Evolutionary conservation across 1,140 invertebrate species (phyloP).

Genomic region (Lasioglossum albipes): DNA sequence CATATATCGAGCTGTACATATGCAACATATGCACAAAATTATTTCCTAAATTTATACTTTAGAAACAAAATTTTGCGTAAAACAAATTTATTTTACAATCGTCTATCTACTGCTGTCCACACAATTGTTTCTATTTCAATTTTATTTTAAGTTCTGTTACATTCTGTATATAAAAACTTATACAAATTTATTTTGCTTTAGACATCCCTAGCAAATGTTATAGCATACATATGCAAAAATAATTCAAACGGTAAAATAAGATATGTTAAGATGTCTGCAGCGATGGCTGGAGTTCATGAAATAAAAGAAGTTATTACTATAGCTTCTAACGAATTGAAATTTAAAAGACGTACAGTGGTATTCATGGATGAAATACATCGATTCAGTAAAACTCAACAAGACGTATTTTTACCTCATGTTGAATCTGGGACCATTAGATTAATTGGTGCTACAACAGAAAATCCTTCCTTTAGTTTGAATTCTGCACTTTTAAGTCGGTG

Average conservation of each 20-base stretch:
- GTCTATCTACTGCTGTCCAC: no score
- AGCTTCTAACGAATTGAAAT: constrained; percentile 88
- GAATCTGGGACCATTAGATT: constrained; percentile 90
- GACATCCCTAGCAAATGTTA: constrained; percentile 90
- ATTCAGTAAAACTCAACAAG: constrained; percentile 91
- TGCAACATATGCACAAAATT: no score
- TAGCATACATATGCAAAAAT: constrained; percentile 85
- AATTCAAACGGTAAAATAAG: constrained; percentile 79
- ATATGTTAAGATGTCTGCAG: constrained; percentile 89
- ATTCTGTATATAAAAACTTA: neutral
- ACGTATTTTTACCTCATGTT: constrained; percentile 89
- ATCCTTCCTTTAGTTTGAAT: constrained; percentile 92
- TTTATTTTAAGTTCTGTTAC: neutral
- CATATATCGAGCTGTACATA: no score
- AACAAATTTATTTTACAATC: no score
- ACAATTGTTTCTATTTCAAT: neutral
- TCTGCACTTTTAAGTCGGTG: constrained; percentile 89
- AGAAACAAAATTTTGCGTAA: no score
- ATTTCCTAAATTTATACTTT: no score
- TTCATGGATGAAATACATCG: constrained; percentile 95
- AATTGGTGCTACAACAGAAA: constrained; percentile 93
- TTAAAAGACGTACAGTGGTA: constrained; percentile 87
- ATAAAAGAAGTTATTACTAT: constrained; percentile 87
- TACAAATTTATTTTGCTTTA: constrained; percentile 69
- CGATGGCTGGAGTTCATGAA: constrained; percentile 87